Base-by-base conservation (phyloP, 2,113 vertebrate species). In the Corydoras maculifer region DNA sequence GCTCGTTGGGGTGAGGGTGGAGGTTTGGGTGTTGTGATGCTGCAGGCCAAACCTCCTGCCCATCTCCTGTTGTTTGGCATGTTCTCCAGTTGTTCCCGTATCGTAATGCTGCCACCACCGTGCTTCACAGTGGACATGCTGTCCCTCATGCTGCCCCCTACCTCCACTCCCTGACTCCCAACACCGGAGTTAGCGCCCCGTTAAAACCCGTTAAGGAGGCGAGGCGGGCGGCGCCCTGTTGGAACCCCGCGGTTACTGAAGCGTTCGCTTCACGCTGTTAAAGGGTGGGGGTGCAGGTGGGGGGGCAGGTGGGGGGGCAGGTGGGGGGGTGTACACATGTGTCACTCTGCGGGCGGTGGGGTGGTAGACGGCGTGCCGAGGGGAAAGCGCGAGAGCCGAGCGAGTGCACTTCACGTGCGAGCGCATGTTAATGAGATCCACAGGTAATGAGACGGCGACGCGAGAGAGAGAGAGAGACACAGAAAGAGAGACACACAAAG, bases 381-480 rank as follows among this genome's bases (percentile, higher is more conserved):
- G 35, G 30, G 35, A 15, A 54, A 43, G 59, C 8, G n/a, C 18
- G 18, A 54, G 2, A 35, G 59, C 15, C 35, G 12, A 25, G 10
- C 50, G 43, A 13, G 18, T 31, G 18, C 68, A 54, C 49, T 69
- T 69, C 15, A 51, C 48, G 62, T 72, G 72, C 57, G 63, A 51
- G 58, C 58, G 61, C 64, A 57, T 72, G 63, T 31, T 69, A 69
- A 75, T 75, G 73, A 75, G 69, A 62, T 69, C 62, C 73, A 69
- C 51, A 73, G 60, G 62, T 75, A 78, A 78, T 58, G 65, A 68
- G 68, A 74, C 62, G 69, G n/a, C n/a, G n/a, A n/a, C n/a, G n/a
- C n/a, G n/a, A n/a, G 18, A 25, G 18, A 25, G 18, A 25, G 18
- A 25, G 18, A 25, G 18, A 25, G 18, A 25, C 18, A 25, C 18